Evolutionary conservation across 2,797 vertebrate genomes (phyloP), one percentile per base, ranked within the genome.

Genomic region (Gymnoscopelus microlampas): DNA sequence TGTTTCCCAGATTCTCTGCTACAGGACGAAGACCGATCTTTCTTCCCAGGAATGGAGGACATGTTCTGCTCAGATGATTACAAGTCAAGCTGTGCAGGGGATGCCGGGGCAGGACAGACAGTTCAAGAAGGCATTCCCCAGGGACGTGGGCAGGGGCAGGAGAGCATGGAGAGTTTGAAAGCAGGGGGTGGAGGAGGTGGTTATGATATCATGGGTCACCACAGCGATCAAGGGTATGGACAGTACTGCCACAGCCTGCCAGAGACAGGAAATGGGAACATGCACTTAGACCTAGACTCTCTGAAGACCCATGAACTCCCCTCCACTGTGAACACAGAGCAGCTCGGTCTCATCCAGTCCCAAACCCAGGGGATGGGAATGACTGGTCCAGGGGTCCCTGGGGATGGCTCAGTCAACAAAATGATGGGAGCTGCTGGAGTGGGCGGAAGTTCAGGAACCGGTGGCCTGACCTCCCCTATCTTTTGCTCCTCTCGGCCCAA

Each of bases 21-120:
- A 44, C 95, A 96, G 61, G 96, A 97, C 1, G 96, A 98, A 78
- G 96, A 97, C 14, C 93, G 95, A 1, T 94, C 95, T n/a, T 97
- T 97, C 83, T 98, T 98, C 68, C 96, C 96, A 8, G 96, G 95
- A 7, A 97, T 98, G 96, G 97, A 97, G 62, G 96, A 98, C 82
- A 97, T 98, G 95, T 98, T 98, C 24, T 97, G 96, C 3, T 91
- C 94, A 0, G 93, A 96, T 0, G 95, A 97, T 23, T 98, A 95
- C 50, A 98, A 97, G 63, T 70, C 92, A 0, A 79, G 87, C 73
- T 95, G 93, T 78, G 82, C 32, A 8, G 94, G 87, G 7, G 89
- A 90, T n/a, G 85, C 89, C 53, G 89, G 88, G 8, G 64, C 88
- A 59, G 93, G 92, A 15, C 90, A 88, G 57, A 68, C 73, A 66